Evolutionary conservation across 2,888 invertebrate species (phyloP).

Genomic region (Caprella mutica): DNA sequence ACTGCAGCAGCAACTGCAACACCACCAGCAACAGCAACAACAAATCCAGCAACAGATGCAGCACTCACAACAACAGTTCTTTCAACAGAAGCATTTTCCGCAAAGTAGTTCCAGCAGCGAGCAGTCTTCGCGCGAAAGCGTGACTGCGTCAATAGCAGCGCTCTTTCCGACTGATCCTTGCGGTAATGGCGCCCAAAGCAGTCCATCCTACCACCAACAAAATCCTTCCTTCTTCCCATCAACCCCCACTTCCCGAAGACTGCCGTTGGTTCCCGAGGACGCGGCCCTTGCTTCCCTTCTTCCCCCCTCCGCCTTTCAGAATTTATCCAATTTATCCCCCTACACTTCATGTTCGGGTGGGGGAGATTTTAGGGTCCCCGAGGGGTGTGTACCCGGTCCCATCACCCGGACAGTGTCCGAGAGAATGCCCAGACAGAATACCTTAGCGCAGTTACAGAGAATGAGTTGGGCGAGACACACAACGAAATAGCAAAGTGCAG

Average conservation of each 20-base stretch:
- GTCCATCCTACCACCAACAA: conserved; percentile 1
- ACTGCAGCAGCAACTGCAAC: conserved; percentile 10
- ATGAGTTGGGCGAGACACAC: conserved; percentile 78
- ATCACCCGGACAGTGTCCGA: conserved; percentile 62
- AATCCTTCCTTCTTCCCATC: conserved; percentile 3
- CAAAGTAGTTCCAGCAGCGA: conserved; percentile 20
- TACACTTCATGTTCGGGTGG: too few relatives aligned
- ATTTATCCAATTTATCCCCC: too few relatives aligned
- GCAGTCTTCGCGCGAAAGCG: conserved; percentile 31
- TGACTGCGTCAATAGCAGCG: conserved; percentile 27
- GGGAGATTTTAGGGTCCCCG: conserved; percentile 19
- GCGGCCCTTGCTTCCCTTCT: conserved; percentile 7
- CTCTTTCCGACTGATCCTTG: not conserved
- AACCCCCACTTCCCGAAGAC: conserved; percentile 8
- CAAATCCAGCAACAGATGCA: conserved; percentile 5
- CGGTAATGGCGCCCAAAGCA: not conserved
- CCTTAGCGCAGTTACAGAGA: conserved; percentile 69
- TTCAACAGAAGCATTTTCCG: not conserved
- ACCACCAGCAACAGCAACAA: conserved; percentile 9
- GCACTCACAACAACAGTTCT: conserved; percentile 6
- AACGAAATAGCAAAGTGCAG: too few relatives aligned
- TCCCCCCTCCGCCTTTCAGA: conserved; percentile 14
- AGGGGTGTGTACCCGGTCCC: conserved; percentile 23
- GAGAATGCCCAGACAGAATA: conserved; percentile 69
- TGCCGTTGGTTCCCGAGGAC: conserved; percentile 31